Evolutionary conservation across 2,888 invertebrate species (phyloP), one percentile per base, ranked within the genome.

Genomic region (Gastrophysa polygoni): DNA sequence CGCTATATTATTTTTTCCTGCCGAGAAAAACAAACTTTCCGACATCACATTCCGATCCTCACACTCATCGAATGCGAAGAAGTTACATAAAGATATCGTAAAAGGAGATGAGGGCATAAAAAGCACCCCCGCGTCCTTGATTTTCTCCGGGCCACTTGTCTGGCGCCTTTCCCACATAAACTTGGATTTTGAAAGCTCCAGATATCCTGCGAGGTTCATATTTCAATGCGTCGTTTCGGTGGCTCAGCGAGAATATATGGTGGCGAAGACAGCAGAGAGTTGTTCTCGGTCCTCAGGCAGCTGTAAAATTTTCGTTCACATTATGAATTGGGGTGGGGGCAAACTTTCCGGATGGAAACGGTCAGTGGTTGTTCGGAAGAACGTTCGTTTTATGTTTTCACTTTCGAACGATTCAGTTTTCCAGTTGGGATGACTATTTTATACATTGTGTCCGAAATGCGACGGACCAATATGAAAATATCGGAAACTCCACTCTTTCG

Each of bases 121-220:
- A 57, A 57, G 52, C 34, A 18, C 21, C 38, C 52, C 32, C 24
- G 18, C 20, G 10, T 56, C 57, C 57, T 63, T 57, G 59, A 59
- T 63, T 52, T 63, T 47, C 52, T 59, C 28, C 24, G 28, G 48
- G 34, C 48, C 59, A 55, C 54, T 59, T 47, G 63, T 63, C 61
- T 65, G 65, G 65, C 65, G 65, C 61, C 61, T 56, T 49, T 50
- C 51, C 51, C 59, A 59, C 61, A 65, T 65, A 62, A 65, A 65
- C 65, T 57, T 50, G 52, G 52, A 59, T 62, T 65, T 65, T 58
- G 59, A 61, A 57, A 65, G 56, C 52, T 49, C 32, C 29, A 65
- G 57, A 58, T 61, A 51, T 62, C 59, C 51, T 50, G 43, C 57
- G 57, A 56, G 48, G 52, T 58, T 59, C 59, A 65, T 61, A 65